phyloP scores from a whole-genome alignment of 2,113 vertebrate species.

The Merops nubicus region DNA sequence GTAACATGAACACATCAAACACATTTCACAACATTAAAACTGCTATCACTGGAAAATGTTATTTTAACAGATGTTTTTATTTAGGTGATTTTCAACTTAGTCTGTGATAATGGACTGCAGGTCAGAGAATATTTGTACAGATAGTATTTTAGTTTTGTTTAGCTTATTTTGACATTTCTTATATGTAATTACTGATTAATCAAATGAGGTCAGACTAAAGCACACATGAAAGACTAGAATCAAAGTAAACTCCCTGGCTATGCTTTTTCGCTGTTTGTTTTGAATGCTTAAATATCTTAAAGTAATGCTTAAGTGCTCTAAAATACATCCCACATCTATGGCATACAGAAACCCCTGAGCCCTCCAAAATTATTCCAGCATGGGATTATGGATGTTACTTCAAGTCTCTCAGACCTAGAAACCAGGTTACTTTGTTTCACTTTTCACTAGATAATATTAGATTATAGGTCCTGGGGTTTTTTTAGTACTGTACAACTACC shows the following conservation, averaged over 20 bases:
- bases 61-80: conserved; percentile 57
- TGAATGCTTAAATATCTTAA: neutral
- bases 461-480: neutral
- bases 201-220: neutral
- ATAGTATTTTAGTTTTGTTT: conserved; percentile 30
- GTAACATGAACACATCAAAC: conserved; percentile 53
- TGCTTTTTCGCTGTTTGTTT: neutral
- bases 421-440: neutral
- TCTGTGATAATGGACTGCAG: neutral
- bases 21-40: conserved; percentile 49
- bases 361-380: neutral
- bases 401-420: neutral
- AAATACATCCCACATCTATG: neutral
- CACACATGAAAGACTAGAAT: neutral
- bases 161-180: neutral
- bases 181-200: neutral
- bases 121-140: neutral
- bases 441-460: neutral
- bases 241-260: neutral
- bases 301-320: neutral
- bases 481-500: neutral
- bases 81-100: conserved; percentile 42
- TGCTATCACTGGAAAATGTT: conserved; percentile 55
- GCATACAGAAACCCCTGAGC: neutral
- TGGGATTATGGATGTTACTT: neutral